phyloP scores from a whole-genome alignment of 2,888 invertebrate species.

The Oxyscelio sp. region DNA sequence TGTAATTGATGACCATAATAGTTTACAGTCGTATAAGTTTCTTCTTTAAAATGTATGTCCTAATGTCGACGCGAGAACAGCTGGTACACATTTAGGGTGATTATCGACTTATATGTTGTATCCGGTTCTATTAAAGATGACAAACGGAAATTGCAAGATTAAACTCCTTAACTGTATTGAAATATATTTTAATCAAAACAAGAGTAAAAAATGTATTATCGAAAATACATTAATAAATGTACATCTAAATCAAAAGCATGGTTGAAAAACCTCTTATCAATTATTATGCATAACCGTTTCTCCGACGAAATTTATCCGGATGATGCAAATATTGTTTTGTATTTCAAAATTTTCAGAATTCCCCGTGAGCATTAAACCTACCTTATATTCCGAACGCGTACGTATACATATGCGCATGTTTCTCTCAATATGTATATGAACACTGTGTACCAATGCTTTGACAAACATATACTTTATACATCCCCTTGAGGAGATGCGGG shows the following conservation, averaged over 20 bases:
- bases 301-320: too few species aligned
- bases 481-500: conserved; percentile 85
- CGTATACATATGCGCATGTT: too few species aligned
- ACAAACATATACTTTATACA: conserved; percentile 81
- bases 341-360: too few species aligned
- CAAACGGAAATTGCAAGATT: neutral
- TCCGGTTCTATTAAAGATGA: neutral
- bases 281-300: too few species aligned
- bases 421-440: conserved; percentile 74
- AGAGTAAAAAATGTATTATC: too few species aligned
- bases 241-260: too few species aligned
- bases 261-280: too few species aligned
- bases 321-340: too few species aligned
- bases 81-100: conserved; percentile 70
- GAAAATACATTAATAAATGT: too few species aligned
- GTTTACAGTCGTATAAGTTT: conserved; percentile 83
- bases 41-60: conserved; percentile 76
- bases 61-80: conserved; percentile 56
- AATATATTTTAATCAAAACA: neutral
- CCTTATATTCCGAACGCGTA: too few species aligned
- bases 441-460: conserved; percentile 66
- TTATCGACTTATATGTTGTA: conserved; percentile 55
- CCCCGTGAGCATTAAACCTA: too few species aligned
- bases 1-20: conserved; percentile 86
- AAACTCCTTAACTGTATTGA: neutral